Base-by-base conservation (phyloP, 35 echinoderm and acorn worm species). In the Lytechinus pictus region DNA sequence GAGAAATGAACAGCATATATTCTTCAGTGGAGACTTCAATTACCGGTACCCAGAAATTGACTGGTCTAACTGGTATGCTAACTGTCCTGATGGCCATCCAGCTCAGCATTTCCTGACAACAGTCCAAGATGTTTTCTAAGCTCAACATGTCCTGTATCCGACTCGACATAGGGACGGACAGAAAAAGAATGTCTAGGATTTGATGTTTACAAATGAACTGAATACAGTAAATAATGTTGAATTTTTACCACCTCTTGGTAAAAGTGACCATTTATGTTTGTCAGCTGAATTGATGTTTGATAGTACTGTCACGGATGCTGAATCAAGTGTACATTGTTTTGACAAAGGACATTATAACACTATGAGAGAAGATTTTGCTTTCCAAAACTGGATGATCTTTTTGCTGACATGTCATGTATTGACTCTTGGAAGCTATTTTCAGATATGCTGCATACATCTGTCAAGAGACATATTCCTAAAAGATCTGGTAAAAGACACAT, bases 221-320 rank as follows among this genome's bases (percentile, higher is more conserved):
- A 53, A 92, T 55, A 92, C 55, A 92, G 91, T 92, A 53, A 92
- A 27, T 92, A 92, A n/a, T n/a, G n/a, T n/a, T n/a, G n/a, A n/a
- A n/a, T n/a, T n/a, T 92, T 24, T 92, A 6, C 51, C 91, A 92
- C 91, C 91, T 12, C 91, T 92, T 92, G 91, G 91, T 6, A 92
- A 55, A n/a, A 92, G 91, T 55, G 91, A 92, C 55, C 91, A 92
- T 54, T 92, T 27, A 54, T 92, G 91, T 92, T 53, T 92, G 5
- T 4, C 55, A 11, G 54, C 55, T 53, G 91, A 92, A 5, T 92
- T 92, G 54, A 24, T 92, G 54, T 92, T 92, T 19, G 91, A 92
- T n/a, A 92, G 54, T 21, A 92, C 21, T 54, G 91, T 54, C 2
- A 9, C 51, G 54, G 91, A 92, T 52, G 91, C 5, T 2, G 28